Conservation (phyloP, 2,113 vertebrate species). For the Oceanites oceanicus region DNA sequence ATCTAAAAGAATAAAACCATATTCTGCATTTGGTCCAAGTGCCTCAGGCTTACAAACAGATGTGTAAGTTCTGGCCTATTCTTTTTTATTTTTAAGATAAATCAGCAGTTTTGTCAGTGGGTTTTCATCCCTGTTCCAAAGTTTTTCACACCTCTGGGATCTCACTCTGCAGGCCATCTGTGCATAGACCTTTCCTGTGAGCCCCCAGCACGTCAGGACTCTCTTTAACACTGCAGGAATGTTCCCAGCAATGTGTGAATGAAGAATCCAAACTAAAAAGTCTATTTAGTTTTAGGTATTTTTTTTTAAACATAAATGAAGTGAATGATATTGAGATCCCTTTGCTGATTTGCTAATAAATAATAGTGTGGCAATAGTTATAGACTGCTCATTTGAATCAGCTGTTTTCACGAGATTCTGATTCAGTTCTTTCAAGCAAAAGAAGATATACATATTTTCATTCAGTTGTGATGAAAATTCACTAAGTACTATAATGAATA, state of each 20-base stretch:
- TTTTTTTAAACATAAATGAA: background rate
- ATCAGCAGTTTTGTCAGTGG: background rate
- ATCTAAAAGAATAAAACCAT: background rate
- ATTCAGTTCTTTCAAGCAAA: background rate
- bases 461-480: slow-evolving; percentile 64
- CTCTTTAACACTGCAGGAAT: background rate
- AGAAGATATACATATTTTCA: background rate
- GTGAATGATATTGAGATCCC: background rate
- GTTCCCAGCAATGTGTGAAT: background rate
- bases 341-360: background rate
- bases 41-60: background rate
- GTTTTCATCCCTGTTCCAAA: background rate
- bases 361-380: background rate
- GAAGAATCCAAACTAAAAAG: background rate
- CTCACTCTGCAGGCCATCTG: background rate
- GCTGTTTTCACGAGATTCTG: background rate
- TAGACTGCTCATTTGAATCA: background rate
- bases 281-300: background rate
- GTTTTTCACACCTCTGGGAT: background rate
- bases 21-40: background rate
- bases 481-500: slow-evolving; percentile 11
- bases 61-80: background rate
- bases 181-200: background rate
- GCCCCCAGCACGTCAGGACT: background rate
- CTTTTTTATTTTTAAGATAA: background rate